Percentiles rank a stretch among this genome's conserved stretches.
Evolutionary conservation across 2,113 vertebrate species (phyloP).

Genomic region (Murina feae): DNA sequence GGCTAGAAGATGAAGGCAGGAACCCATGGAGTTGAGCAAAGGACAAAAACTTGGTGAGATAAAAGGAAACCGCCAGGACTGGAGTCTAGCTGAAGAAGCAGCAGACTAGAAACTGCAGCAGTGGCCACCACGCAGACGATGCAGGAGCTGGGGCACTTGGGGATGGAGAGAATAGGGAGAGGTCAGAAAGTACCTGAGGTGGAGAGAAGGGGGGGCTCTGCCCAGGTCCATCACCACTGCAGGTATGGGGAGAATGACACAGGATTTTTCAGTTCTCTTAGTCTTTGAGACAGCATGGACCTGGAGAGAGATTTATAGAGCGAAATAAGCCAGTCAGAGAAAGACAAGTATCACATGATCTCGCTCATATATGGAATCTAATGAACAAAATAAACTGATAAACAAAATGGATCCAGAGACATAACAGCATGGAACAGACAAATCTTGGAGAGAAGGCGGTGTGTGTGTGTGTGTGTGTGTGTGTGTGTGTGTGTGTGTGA

Average conservation of each 20-base stretch:
- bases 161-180: neutral
- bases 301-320: too few relatives aligned
- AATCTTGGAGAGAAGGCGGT: too few relatives aligned
- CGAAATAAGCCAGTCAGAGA: too few relatives aligned
- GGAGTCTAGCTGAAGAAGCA: neutral
- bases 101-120: neutral
- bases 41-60: neutral
- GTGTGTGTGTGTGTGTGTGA: too few relatives aligned
- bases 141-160: neutral
- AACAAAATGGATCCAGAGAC: too few relatives aligned
- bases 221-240: conserved; percentile 48
- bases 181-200: neutral
- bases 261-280: conserved; percentile 50
- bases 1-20: neutral
- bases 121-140: neutral
- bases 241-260: neutral
- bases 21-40: neutral
- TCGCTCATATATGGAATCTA: neutral
- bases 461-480: too few relatives aligned
- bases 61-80: neutral
- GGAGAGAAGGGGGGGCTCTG: conserved; percentile 30
- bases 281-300: neutral
- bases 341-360: too few relatives aligned
- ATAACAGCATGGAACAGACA: too few relatives aligned
- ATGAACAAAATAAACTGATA: too few relatives aligned